Evolutionary conservation across 2,113 vertebrate genomes (phyloP).

Genomic region (Leptodactylus fuscus): DNA sequence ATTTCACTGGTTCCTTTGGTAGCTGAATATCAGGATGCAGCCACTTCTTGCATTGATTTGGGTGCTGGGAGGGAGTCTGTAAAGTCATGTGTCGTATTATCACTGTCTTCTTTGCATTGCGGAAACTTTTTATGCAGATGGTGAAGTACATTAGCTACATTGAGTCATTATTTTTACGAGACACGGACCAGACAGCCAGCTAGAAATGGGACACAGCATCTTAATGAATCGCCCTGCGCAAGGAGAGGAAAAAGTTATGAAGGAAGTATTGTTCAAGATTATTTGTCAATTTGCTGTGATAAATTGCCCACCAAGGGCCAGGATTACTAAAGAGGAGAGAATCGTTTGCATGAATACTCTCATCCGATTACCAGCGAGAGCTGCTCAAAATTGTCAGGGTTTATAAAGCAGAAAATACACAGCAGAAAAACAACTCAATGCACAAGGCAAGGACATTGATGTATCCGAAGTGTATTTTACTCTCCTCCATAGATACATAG

Average conservation of each 20-base stretch:
- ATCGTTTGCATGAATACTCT: constrained; percentile 21
- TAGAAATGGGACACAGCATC: constrained; percentile 35
- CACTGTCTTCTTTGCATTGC: not conserved
- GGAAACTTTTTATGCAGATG: constrained; percentile 25
- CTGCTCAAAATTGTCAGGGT: not conserved
- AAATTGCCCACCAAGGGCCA: constrained; percentile 15
- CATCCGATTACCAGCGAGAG: not conserved
- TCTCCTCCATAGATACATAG: not conserved
- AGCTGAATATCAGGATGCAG: not conserved
- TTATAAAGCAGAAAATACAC: constrained; percentile 24
- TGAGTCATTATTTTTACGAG: constrained; percentile 21
- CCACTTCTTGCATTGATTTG: not conserved
- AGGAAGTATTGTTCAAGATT: constrained; percentile 36
- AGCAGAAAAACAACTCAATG: not conserved
- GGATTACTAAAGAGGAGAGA: constrained; percentile 28
- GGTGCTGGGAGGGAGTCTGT: not conserved
- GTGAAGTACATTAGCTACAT: not conserved
- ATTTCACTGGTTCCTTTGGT: not conserved
- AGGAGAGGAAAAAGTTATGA: constrained; percentile 30
- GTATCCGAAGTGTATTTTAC: not conserved
- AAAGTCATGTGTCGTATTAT: not conserved
- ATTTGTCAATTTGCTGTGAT: constrained; percentile 48
- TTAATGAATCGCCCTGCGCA: constrained; percentile 21
- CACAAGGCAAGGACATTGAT: not conserved
- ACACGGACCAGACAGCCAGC: constrained; percentile 2